Evolutionary conservation across 2,888 invertebrate genomes (phyloP).

Genomic region (Megamerina dolium): DNA sequence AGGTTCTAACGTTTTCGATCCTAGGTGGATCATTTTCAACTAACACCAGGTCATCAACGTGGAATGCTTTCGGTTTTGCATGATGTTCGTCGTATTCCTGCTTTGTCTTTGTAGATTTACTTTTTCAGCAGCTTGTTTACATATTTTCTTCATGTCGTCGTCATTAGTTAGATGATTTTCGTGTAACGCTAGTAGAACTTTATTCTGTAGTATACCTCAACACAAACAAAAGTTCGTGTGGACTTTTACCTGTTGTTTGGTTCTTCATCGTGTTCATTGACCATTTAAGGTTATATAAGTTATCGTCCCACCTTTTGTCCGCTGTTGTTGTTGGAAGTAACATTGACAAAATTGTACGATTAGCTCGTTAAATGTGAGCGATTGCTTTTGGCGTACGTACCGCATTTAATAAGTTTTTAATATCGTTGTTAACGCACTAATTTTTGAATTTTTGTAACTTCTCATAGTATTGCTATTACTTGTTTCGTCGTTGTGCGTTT

Average conservation of each 20-base stretch:
- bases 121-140: too few relatives aligned
- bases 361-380: not conserved
- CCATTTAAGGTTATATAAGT: not conserved
- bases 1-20: too few relatives aligned
- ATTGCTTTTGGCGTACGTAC: not conserved
- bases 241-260: not conserved
- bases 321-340: not conserved
- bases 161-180: too few relatives aligned
- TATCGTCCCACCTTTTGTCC: not conserved
- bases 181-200: too few relatives aligned
- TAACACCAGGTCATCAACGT: too few relatives aligned
- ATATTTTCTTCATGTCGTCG: too few relatives aligned
- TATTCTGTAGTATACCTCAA: too few relatives aligned
- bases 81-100: too few relatives aligned
- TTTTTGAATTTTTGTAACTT: constrained; percentile 1
- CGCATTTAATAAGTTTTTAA: not conserved
- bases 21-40: too few relatives aligned
- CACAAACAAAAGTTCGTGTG: not conserved
- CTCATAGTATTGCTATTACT: not conserved
- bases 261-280: not conserved
- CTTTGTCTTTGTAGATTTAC: too few relatives aligned
- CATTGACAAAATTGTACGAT: not conserved
- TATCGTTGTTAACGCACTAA: not conserved
- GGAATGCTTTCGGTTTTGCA: too few relatives aligned
- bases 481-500: not conserved